A percentile compares a stretch with the other conserved stretches of the same genome.
Conservation (phyloP, 2,113 vertebrate genomes). For the Syngnathus scovelli region DNA sequence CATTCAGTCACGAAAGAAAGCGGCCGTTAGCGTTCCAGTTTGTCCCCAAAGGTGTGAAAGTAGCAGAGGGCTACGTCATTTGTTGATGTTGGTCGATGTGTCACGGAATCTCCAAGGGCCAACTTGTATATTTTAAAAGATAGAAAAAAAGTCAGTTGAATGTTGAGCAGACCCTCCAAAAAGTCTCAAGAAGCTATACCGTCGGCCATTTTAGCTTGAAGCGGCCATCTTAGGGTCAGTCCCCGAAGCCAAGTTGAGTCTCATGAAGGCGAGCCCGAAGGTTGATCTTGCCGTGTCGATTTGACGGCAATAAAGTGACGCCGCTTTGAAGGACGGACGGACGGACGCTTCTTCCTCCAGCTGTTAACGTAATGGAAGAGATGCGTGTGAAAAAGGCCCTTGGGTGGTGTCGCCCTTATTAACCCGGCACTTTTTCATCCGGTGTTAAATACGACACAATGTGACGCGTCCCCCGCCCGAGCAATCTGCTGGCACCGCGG, state of each 20-base stretch:
- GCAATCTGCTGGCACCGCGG: constrained; percentile 59
- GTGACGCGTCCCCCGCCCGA: constrained; percentile 48
- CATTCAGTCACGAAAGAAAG: not conserved
- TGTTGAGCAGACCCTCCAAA: no score
- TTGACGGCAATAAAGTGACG: not conserved
- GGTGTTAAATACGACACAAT: constrained; percentile 13
- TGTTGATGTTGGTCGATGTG: not conserved
- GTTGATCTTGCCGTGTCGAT: no score
- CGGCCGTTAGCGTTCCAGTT: not conserved
- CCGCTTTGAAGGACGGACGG: constrained; percentile 15
- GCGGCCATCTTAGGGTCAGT: not conserved
- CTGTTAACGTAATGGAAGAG: constrained; percentile 39
- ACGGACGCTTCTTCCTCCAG: constrained; percentile 9
- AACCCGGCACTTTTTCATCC: constrained; percentile 10
- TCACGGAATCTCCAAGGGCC: not conserved
- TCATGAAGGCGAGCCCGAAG: not conserved
- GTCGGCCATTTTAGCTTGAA: not conserved
- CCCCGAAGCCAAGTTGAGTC: not conserved
- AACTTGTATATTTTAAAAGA: not conserved
- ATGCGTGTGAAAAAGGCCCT: constrained; percentile 16
- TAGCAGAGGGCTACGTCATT: not conserved
- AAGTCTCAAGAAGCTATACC: not conserved
- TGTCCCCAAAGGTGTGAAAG: not conserved
- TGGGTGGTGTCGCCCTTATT: constrained; percentile 37
- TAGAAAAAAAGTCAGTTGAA: not conserved